Percentiles rank a stretch among this genome's conserved stretches.
Evolutionary conservation across 2,888 invertebrate species (phyloP).

Genomic region (Escarpia spicata): DNA sequence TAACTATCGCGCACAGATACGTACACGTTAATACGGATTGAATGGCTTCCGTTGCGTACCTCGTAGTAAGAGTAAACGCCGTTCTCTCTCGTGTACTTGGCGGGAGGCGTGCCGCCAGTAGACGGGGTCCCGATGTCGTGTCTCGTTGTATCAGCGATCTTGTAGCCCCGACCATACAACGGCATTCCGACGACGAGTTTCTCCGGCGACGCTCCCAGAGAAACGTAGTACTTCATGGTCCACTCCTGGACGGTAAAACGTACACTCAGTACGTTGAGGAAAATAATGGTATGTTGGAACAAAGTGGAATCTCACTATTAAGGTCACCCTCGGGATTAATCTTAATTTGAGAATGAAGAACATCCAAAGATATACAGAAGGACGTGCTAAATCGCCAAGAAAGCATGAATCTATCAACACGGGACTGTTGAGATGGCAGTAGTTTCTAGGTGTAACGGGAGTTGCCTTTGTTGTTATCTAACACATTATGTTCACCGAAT

Average conservation of each 20-base stretch:
- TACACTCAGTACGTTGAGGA: not conserved
- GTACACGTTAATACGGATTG: too few species aligned
- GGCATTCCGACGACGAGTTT: slow-evolving; percentile 36
- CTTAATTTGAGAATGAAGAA: too few species aligned
- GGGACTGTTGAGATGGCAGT: too few species aligned
- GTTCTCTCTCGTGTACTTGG: slow-evolving; percentile 66
- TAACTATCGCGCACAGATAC: not conserved
- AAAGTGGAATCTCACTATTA: not conserved
- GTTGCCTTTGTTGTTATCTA: too few species aligned
- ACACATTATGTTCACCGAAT: too few species aligned
- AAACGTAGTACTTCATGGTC: slow-evolving; percentile 33
- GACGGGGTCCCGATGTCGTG: slow-evolving; percentile 25
- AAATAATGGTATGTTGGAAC: not conserved
- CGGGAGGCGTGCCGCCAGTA: slow-evolving; percentile 42
- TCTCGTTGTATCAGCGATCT: slow-evolving; percentile 30
- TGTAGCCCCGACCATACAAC: slow-evolving; percentile 34
- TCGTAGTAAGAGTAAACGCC: not conserved
- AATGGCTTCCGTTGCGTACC: not conserved
- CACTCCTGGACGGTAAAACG: slow-evolving; percentile 25
- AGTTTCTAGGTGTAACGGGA: too few species aligned
- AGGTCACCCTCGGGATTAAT: too few species aligned
- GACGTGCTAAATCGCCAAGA: too few species aligned
- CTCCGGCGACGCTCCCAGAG: slow-evolving; percentile 30
- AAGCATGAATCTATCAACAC: too few species aligned
- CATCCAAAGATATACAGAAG: too few species aligned